A percentile compares a stretch with the other conserved stretches of the same genome.
These are phyloP conservation scores for Thymelicus sylvestris DNA, from an alignment of 2,888 invertebrate species.

Conservation along the genomic window DNA sequence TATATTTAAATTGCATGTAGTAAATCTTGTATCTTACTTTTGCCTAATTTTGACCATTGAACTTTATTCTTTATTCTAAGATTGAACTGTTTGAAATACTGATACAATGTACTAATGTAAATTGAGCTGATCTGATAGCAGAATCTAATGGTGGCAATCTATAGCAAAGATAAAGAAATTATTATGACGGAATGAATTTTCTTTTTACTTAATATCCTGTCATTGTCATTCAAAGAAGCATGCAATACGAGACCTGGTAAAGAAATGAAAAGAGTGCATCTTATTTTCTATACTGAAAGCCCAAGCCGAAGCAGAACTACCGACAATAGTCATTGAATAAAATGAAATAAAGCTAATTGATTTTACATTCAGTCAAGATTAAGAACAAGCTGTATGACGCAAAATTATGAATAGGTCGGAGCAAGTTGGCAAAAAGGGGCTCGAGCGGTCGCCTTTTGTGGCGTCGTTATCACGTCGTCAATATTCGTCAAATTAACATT, in stretches of 20 bases:
- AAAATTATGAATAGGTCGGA: slow-evolving; percentile 36
- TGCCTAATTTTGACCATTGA: too few species aligned
- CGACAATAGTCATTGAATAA: neutral
- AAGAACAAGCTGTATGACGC: slow-evolving; percentile 28
- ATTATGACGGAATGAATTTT: too few species aligned
- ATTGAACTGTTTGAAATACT: too few species aligned
- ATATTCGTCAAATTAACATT: slow-evolving; percentile 77
- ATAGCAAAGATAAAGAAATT: too few species aligned
- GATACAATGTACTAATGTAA: too few species aligned
- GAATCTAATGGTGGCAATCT: too few species aligned
- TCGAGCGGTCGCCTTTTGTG: slow-evolving; percentile 42
- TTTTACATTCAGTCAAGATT: slow-evolving; percentile 19
- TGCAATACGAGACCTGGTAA: neutral
- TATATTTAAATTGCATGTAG: too few species aligned
- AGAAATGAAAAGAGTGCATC: too few species aligned
- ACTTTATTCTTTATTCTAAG: too few species aligned
- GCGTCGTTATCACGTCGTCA: slow-evolving; percentile 55
- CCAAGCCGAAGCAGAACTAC: neutral
- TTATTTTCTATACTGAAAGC: neutral
- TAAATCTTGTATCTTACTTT: too few species aligned
- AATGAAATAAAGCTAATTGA: slow-evolving; percentile 12
- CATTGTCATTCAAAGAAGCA: neutral
- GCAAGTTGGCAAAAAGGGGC: slow-evolving; percentile 34
- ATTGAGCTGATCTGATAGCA: too few species aligned
- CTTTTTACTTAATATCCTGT: too few species aligned